A percentile compares a stretch with the other conserved stretches of the same genome.
phyloP scores from a whole-genome alignment of 2,888 invertebrate species.

The Stenotaenia linearis region DNA sequence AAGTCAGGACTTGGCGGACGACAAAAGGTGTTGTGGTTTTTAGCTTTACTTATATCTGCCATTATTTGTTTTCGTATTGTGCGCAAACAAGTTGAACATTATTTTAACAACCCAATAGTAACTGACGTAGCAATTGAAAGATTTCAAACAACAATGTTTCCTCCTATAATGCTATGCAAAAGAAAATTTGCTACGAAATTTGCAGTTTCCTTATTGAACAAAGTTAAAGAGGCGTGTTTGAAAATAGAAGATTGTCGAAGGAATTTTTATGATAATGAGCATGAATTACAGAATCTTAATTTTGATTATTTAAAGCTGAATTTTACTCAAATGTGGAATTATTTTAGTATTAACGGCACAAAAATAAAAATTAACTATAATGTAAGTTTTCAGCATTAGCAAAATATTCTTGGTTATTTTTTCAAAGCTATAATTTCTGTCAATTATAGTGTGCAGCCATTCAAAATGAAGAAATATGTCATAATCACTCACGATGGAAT shows the following conservation, averaged over 20 bases:
- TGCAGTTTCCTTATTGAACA: not conserved
- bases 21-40: not conserved
- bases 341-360: not conserved
- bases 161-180: not conserved
- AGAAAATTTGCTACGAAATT: not conserved
- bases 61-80: not conserved
- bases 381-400: not conserved
- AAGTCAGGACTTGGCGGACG: not conserved
- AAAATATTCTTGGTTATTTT: no score
- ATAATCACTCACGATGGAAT: not conserved
- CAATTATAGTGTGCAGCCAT: not conserved
- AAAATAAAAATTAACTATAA: not conserved
- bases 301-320: not conserved
- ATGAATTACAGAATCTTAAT: not conserved
- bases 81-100: not conserved
- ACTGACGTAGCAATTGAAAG: not conserved
- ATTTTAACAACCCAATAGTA: not conserved
- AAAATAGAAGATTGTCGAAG: not conserved
- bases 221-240: not conserved
- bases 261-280: not conserved
- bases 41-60: not conserved
- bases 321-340: not conserved
- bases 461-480: not conserved
- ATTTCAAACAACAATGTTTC: not conserved
- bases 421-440: not conserved